A percentile compares a stretch with the other conserved stretches of the same genome.
phyloP scores from a whole-genome alignment of 2,888 invertebrate species.

The Rhimphoctona megacephalus region DNA sequence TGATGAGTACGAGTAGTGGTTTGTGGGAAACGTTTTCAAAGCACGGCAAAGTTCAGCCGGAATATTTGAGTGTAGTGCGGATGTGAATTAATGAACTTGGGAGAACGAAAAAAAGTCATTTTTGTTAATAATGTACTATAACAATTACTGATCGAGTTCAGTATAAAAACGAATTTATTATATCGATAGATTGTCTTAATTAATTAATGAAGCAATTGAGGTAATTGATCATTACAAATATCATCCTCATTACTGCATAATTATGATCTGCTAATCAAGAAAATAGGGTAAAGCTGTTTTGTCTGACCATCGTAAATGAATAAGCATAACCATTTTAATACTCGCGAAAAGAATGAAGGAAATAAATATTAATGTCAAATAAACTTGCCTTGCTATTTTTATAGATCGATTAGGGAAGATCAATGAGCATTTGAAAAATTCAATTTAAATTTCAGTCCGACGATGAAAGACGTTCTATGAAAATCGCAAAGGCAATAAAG shows the following conservation, averaged over 20 bases:
- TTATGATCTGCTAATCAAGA: too few relatives aligned
- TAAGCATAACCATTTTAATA: background rate
- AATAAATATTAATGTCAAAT: background rate
- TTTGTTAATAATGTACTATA: background rate
- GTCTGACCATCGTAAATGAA: background rate
- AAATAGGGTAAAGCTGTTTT: too few relatives aligned
- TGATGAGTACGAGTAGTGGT: background rate
- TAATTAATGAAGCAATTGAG: too few relatives aligned
- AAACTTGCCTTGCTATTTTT: background rate
- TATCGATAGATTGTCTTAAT: too few relatives aligned
- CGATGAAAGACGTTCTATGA: slow-evolving; percentile 5
- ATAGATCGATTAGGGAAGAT: background rate
- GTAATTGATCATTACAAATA: background rate
- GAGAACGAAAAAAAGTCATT: background rate
- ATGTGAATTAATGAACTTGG: background rate
- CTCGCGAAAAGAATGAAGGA: background rate
- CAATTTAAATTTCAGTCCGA: background rate
- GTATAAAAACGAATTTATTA: background rate
- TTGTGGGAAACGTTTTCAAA: background rate
- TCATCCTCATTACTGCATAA: background rate
- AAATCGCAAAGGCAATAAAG: slow-evolving; percentile 22
- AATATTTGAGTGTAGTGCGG: background rate
- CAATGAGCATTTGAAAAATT: background rate
- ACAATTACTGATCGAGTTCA: background rate
- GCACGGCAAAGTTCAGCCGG: background rate